phyloP scores from a whole-genome alignment of 2,888 invertebrate genomes.

The Shargacucullia verbasci region DNA sequence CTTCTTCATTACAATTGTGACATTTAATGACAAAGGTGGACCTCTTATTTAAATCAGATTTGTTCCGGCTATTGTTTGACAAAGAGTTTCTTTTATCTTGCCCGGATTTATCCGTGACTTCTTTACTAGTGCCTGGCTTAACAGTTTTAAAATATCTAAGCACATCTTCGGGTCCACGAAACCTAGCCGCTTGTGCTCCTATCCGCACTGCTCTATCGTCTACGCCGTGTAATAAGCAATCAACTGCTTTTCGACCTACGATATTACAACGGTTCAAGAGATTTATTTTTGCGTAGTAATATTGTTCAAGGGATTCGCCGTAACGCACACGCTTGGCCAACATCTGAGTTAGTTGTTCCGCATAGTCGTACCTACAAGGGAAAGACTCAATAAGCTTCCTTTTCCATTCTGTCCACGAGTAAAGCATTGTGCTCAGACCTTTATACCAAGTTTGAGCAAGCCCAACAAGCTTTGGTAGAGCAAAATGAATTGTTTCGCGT shows the following conservation, averaged over 20 bases:
- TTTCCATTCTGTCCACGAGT: neutral
- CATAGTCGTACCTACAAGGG: neutral
- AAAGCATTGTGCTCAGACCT: neutral
- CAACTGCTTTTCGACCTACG: conserved; percentile 32
- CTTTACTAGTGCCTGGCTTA: conserved; percentile 17
- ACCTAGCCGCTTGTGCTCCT: conserved; percentile 49
- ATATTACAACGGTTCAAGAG: conserved; percentile 47
- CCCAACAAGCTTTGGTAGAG: neutral
- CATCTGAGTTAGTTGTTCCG: conserved; percentile 2
- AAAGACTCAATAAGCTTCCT: neutral
- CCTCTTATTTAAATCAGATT: too few relatives aligned
- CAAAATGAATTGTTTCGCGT: neutral
- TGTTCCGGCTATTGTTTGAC: too few relatives aligned
- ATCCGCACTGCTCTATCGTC: conserved; percentile 44
- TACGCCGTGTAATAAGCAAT: conserved; percentile 43
- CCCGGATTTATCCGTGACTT: neutral
- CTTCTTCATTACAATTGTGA: too few relatives aligned
- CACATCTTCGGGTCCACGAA: conserved; percentile 41
- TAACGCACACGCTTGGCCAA: conserved; percentile 2
- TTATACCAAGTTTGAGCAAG: conserved; percentile 5
- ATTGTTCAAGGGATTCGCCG: conserved; percentile 4
- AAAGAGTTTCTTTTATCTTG: neutral
- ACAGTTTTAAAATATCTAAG: conserved; percentile 42
- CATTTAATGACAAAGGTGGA: too few relatives aligned
- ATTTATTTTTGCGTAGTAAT: conserved; percentile 30